Base-by-base conservation (phyloP, 2,113 vertebrate species). In the Neopipo cinnamomea region DNA sequence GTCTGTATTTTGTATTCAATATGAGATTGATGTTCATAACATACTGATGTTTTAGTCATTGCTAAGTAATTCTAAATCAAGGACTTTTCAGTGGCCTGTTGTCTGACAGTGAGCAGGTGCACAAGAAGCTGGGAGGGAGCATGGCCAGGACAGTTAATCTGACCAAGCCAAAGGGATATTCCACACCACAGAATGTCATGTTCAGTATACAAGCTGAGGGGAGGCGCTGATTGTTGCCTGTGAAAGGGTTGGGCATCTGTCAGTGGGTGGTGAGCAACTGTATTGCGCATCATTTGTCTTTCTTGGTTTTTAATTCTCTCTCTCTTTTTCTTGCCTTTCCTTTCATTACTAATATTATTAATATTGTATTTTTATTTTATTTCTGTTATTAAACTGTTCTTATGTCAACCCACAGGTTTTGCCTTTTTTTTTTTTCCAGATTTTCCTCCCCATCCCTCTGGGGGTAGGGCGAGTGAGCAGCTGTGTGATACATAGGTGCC, bases 391-490 rank as follows among this genome's bases (percentile, higher is more conserved):
- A 59, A 52, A 24, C 11, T 65, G 11, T 28, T 50, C 11, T 44
- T 44, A 35, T 58, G 33, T 58, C 18, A 67, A 46, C 6, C 8
- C 52, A 52, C 12, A 30, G 7, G 19, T 74, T 66, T 81, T 50
- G 6, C 10, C 9, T 50, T 16, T 16, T 0, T 11, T 37, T 31
- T 62, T 27, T 55, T 55, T 58, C 19, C 15, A 0, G 2, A 28
- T 66, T 58, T 15, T 44, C 19, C 12, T 59, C 19, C 16, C 33
- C 68, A 24, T 44, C 11, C 28, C 52, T 12, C 12, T 37, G 12
- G 19, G 23, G 14, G 23, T 39, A 10, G 33, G 22, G 19, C 5
- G 33, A 50, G 27, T 58, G 18, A 52, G 31, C 8, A 66, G 27
- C 22, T 44, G 28, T 39, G 37, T 52, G 15, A 19, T 14, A 20